Conservation (phyloP, 2,113 vertebrate genomes). For the Dendrocopos noguchii region DNA sequence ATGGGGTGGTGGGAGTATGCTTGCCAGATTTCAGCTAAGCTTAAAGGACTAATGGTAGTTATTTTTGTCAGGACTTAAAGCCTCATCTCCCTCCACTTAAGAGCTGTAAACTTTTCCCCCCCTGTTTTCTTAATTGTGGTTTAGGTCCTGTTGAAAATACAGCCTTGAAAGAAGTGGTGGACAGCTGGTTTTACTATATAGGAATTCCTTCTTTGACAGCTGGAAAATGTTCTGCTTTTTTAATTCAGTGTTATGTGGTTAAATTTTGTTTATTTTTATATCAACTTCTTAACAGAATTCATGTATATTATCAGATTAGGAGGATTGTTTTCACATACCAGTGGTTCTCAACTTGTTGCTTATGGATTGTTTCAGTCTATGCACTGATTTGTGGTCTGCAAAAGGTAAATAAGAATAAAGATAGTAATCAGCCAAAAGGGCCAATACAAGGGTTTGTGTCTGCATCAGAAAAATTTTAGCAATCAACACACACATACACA, state of each 20-base stretch:
- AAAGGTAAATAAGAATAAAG: neutral
- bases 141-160: neutral
- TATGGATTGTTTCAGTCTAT: neutral
- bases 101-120: no score
- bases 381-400: neutral
- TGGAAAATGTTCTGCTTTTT: neutral
- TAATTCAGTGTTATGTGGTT: neutral
- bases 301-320: neutral
- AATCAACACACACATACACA: neutral
- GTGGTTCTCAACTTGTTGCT: neutral
- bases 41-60: neutral
- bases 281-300: neutral
- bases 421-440: neutral
- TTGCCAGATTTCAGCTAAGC: neutral
- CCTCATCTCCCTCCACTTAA: no score
- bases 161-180: neutral
- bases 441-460: neutral
- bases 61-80: rapidly evolving
- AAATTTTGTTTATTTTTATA: neutral
- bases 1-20: neutral
- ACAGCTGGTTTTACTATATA: neutral
- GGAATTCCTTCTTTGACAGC: neutral
- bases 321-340: neutral
- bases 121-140: neutral
- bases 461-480: neutral